phyloP scores from a whole-genome alignment of 2,797 vertebrate species.

The Hirundo rustica region DNA sequence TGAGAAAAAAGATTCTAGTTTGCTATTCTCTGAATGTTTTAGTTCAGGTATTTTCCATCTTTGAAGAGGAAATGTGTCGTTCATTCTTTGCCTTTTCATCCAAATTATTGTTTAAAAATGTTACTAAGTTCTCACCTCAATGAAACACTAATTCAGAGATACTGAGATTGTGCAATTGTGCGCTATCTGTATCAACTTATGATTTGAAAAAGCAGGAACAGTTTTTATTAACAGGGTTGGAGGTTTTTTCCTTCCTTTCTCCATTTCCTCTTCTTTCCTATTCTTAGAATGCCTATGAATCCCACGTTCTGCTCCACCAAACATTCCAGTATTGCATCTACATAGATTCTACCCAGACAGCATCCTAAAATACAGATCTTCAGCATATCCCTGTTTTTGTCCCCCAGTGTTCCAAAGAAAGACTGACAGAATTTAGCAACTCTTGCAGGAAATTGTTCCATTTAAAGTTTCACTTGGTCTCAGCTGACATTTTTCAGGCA shows the following conservation, averaged over 20 bases:
- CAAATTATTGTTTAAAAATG: neutral
- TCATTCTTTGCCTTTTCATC: neutral
- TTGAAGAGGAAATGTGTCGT: neutral
- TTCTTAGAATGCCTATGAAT: neutral
- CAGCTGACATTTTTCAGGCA: constrained; percentile 4
- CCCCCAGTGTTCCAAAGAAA: neutral
- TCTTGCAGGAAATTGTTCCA: neutral
- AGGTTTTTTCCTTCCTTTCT: neutral
- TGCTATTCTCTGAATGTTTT: neutral
- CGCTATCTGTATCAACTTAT: neutral
- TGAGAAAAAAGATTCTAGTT: neutral
- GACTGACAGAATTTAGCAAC: neutral
- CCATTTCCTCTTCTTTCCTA: neutral
- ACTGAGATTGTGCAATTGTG: neutral
- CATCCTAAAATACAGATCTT: neutral
- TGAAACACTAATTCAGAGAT: neutral
- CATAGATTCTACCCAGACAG: neutral
- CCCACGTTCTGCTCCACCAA: neutral
- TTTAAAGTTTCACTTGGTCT: constrained; percentile 11
- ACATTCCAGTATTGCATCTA: neutral
- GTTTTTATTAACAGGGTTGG: neutral
- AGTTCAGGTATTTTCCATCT: neutral
- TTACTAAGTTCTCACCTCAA: neutral
- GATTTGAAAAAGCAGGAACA: neutral
- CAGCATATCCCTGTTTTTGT: neutral